Evolutionary conservation across 2,888 invertebrate species (phyloP), one percentile per base, ranked within the genome.

Genomic region (Lasioglossum leucozonium): DNA sequence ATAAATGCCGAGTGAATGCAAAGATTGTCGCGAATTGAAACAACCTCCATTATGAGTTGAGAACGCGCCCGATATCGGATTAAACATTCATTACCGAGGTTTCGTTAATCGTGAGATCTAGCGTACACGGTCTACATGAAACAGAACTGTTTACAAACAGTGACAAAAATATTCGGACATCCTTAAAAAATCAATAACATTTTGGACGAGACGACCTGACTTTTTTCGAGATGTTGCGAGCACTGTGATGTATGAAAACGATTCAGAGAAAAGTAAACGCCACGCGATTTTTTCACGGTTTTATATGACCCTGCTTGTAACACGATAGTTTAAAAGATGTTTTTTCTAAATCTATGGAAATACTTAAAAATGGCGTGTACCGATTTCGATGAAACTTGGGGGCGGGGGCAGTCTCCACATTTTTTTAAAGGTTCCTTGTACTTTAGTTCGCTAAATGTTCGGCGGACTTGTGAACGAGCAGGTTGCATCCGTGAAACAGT

Each of bases 11-110:
- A n/a, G 13, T 37, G 69, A 69, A 69, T 69, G 69, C 69, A 10
- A 34, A 34, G 37, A 67, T 69, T 40, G n/a, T 6, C n/a, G 69
- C n/a, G n/a, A 40, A 69, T 69, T 69, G 69, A 69, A 69, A 69
- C n/a, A 11, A 5, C 69, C n/a, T 40, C 22, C 11, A 69, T 69
- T 69, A 40, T 69, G 40, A n/a, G 40, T 69, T 69, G 11, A 69
- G 37, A 69, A 37, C 22, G 40, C 40, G 13, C 11, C n/a, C n/a
- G 69, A 69, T n/a, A n/a, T n/a, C 40, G 37, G n/a, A 40, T 40
- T 69, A 40, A 69, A 22, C 37, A n/a, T 69, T 69, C 69, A n/a
- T 69, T 69, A n/a, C 16, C 4, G 67, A 67, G n/a, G 10, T n/a
- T 69, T 40, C 0, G 69, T 18, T 40, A 40, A 13, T 40, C 10